Evolutionary conservation across 2,888 invertebrate genomes (phyloP), one percentile per base, ranked within the genome.

Genomic region (Drosophila affinis): DNA sequence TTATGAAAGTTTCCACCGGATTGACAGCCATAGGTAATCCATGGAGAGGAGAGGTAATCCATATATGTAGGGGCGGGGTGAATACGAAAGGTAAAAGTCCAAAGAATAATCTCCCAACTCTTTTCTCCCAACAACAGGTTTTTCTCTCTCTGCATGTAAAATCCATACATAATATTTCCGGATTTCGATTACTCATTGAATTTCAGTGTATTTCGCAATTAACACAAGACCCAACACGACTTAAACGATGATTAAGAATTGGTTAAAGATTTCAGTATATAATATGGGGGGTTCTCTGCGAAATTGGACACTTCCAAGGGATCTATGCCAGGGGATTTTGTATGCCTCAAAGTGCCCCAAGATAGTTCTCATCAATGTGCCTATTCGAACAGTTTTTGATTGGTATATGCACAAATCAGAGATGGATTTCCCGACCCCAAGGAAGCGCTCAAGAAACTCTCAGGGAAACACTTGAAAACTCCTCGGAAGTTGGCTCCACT

Each of bases 21-120:
- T 67, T 74, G 74, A 71, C 71, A 46, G 71, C 47, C 17, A 24
- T 24, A 34, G 39, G 45, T 55, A 62, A 72, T 69, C 59, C 58
- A 14, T 21, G 6, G 12, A 2, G 18, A 34, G 6, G 12, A 2
- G 18, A 34, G 6, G 18, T 21, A 21, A 3, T 3, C 63, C 63
- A 46, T 63, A 63, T 34, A 46, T 63, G 52, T 34, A 63, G 63
- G 46, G 51, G 55, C 45, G 17, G 7, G 9, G 2, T 0, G 32
- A 48, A n/a, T 7, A 7, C 3, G 39, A 39, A 39, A 7, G n/a
- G 39, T 39, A n/a, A 39, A n/a, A 39, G 39, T 39, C 39, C 39
- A 39, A 7, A 39, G 39, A n/a, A 39, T 7, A 39, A 39, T n/a
- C 39, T 39, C 14, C 14, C 7, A n/a, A n/a, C 39, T 39, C 39